These are phyloP conservation scores for Hipposideros armiger DNA, from an alignment of 2,113 vertebrate genomes.

Conservation along the genomic window DNA sequence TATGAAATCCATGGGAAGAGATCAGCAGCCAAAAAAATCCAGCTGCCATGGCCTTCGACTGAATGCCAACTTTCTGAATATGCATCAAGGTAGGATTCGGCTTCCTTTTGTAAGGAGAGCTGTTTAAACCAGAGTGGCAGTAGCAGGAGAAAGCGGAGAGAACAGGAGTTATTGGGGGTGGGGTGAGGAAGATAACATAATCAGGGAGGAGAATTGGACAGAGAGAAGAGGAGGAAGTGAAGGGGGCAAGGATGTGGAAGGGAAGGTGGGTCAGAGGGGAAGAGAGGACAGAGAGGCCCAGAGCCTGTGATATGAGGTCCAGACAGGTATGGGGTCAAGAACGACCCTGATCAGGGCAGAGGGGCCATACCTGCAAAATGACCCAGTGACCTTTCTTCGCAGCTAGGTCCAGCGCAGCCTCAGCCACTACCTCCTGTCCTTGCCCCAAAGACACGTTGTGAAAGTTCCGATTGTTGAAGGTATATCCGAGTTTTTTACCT, in stretches of 20 bases:
- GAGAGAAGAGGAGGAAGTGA: not conserved
- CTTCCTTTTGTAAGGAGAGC: not conserved
- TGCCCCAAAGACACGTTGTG: conserved; percentile 98
- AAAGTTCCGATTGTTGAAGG: conserved; percentile 94
- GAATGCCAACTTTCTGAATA: not conserved
- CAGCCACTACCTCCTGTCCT: conserved; percentile 95
- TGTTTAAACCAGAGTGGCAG: not conserved
- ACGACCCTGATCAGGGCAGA: not conserved
- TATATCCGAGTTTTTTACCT: conserved; percentile 96
- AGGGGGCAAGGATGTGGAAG: not conserved
- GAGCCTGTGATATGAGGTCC: not conserved
- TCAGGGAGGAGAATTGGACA: not conserved
- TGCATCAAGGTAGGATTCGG: accelerated
- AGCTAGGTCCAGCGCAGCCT: conserved; percentile 92
- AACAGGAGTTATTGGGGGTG: not conserved
- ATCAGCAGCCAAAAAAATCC: not conserved
- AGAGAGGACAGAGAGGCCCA: not conserved
- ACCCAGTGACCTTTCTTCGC: conserved; percentile 96
- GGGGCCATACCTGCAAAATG: conserved; percentile 92
- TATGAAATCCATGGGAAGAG: not conserved
- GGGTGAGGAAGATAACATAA: not conserved
- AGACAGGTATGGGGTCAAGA: not conserved
- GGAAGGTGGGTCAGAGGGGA: not conserved
- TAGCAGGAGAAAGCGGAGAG: not conserved
- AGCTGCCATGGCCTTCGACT: not conserved